A percentile compares a stretch with the other conserved stretches of the same genome.
phyloP scores from a whole-genome alignment of 2,888 invertebrate species.

The Labia minor region DNA sequence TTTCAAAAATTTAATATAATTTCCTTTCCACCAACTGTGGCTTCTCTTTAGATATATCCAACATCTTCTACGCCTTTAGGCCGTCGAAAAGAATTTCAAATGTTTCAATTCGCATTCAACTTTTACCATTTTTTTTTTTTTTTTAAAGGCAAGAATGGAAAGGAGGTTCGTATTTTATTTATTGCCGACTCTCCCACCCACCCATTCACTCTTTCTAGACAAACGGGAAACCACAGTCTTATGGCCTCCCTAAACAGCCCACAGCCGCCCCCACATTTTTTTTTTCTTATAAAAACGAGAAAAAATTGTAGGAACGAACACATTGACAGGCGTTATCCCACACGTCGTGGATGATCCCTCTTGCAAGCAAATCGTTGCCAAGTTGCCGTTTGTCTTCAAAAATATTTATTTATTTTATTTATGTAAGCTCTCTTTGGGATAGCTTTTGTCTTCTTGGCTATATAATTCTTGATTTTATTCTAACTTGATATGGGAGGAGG shows the following conservation, averaged over 20 bases:
- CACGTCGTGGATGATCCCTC: not conserved
- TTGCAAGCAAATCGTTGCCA: slow-evolving; percentile 1
- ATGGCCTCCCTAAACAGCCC: too few species aligned
- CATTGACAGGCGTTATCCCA: slow-evolving; percentile 5
- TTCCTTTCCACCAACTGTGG: slow-evolving; percentile 3
- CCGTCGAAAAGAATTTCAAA: slow-evolving; percentile 13
- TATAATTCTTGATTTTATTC: slow-evolving; percentile 8
- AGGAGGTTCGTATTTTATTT: slow-evolving; percentile 7
- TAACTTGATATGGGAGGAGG: slow-evolving; percentile 1
- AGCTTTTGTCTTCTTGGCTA: not conserved
- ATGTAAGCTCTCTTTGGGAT: not conserved
- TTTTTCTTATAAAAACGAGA: not conserved
- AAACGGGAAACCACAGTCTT: not conserved
- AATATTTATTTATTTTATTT: slow-evolving; percentile 13
- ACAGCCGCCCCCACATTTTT: too few species aligned
- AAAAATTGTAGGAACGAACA: not conserved
- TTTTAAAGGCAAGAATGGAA: not conserved
- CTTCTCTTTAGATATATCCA: slow-evolving; percentile 1
- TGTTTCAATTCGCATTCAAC: slow-evolving; percentile 13
- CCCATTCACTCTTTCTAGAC: not conserved
- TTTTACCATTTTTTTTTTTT: not conserved
- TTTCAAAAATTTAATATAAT: slow-evolving; percentile 13
- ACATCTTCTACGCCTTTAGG: slow-evolving; percentile 4
- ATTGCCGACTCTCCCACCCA: not conserved
- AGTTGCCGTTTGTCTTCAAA: not conserved